Evolutionary conservation across 2,888 invertebrate species (phyloP).

Genomic region (Idaea dimidiata): DNA sequence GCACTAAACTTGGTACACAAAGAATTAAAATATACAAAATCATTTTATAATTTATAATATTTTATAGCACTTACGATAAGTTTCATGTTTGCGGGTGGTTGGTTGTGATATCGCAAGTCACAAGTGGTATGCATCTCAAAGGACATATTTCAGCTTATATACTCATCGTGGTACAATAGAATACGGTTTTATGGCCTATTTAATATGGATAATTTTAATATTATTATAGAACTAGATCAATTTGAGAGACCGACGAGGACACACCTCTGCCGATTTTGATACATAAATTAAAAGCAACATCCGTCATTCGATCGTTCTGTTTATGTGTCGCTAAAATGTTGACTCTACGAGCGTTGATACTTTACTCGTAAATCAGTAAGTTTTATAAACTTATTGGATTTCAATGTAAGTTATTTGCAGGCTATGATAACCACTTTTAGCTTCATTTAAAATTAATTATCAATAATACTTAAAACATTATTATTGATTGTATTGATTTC

Average conservation of each 20-base stretch:
- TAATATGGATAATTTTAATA: not conserved
- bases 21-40: no score
- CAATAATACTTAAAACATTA: no score
- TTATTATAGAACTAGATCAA: not conserved
- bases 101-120: constrained; percentile 24
- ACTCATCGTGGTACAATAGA: constrained; percentile 18
- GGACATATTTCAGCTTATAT: constrained; percentile 45
- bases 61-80: constrained; percentile 43
- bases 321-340: not conserved
- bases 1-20: no score
- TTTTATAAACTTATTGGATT: no score
- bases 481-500: no score
- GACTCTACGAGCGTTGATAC: no score
- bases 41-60: not conserved
- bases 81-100: constrained; percentile 45
- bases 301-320: no score
- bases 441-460: no score
- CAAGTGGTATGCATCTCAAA: constrained; percentile 30
- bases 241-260: not conserved
- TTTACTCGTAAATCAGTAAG: no score
- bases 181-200: constrained; percentile 5
- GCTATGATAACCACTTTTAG: no score
- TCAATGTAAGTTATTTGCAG: no score
- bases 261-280: not conserved
- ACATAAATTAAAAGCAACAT: not conserved